phyloP scores from a whole-genome alignment of 2,113 vertebrate species.

The Heterocephalus glaber region DNA sequence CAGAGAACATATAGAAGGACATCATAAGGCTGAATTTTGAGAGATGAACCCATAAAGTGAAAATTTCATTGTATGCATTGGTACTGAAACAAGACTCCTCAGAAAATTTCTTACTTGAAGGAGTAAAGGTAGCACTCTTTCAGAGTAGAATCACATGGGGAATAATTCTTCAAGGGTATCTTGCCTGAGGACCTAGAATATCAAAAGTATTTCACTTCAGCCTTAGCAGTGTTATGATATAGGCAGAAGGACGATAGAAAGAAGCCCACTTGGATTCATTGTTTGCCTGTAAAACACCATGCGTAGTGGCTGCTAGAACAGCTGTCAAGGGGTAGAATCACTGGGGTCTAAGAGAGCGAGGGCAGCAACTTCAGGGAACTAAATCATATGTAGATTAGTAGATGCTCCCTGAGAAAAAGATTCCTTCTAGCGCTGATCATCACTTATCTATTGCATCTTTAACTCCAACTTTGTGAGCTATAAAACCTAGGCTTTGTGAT shows the following conservation, averaged over 20 bases:
- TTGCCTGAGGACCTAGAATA: neutral
- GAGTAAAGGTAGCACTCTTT: neutral
- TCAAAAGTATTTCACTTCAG: neutral
- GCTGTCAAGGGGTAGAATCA: neutral
- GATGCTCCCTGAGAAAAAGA: neutral
- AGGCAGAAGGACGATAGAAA: neutral
- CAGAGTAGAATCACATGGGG: neutral
- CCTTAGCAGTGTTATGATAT: neutral
- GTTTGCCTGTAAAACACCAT: neutral
- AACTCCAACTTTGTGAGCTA: neutral
- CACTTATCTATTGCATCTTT: neutral
- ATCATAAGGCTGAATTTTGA: neutral
- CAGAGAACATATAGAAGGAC: neutral
- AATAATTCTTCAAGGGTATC: neutral
- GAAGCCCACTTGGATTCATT: neutral
- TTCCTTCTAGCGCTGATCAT: neutral
- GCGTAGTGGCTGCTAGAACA: neutral
- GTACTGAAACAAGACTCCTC: neutral
- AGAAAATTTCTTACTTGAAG: conserved; percentile 15
- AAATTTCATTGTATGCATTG: neutral
- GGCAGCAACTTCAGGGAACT: neutral
- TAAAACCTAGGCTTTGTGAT: neutral
- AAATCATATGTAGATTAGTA: neutral
- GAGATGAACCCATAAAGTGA: neutral
- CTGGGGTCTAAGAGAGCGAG: neutral